A percentile compares a stretch with the other conserved stretches of the same genome.
These are phyloP conservation scores for Mesorhabditis spiculigera DNA, from an alignment of 2,888 invertebrate species.

Conservation along the genomic window DNA sequence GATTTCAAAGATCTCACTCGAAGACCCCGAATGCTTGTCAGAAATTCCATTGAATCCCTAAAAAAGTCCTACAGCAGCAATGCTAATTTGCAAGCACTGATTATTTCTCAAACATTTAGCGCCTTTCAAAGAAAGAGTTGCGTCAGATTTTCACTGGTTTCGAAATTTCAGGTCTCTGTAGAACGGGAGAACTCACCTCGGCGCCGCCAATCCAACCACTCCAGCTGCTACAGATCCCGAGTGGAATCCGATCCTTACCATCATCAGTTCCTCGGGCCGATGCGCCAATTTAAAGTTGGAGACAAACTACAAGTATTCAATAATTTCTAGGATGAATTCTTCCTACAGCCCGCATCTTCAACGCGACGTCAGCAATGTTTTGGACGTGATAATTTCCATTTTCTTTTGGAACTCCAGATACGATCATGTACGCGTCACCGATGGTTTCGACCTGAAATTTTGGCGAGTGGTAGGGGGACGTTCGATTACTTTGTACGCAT, in stretches of 20 bases:
- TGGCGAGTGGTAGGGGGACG: too few species aligned
- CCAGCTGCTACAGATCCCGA: conserved; percentile 55
- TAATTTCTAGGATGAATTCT: background rate
- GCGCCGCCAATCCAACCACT: conserved; percentile 54
- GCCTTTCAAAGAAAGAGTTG: too few species aligned
- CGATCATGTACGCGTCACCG: conserved; percentile 58
- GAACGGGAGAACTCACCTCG: too few species aligned
- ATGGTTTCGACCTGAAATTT: conserved; percentile 41
- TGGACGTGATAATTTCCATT: conserved; percentile 55
- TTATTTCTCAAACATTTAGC: too few species aligned
- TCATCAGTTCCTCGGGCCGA: conserved; percentile 53
- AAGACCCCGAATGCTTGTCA: too few species aligned
- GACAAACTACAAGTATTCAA: conserved; percentile 31
- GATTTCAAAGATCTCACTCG: too few species aligned
- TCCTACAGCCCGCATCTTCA: conserved; percentile 53
- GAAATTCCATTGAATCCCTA: too few species aligned
- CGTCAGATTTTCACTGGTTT: too few species aligned
- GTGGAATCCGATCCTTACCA: conserved; percentile 57
- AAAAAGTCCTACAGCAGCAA: too few species aligned
- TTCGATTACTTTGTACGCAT: conserved; percentile 57
- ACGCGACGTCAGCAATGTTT: conserved; percentile 54
- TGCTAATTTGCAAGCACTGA: too few species aligned
- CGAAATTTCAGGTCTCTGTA: too few species aligned
- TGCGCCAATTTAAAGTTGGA: conserved; percentile 54
- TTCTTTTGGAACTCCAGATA: conserved; percentile 55